Evolutionary conservation across 2,888 invertebrate species (phyloP).

Genomic region (Gymnosoma rotundatum): DNA sequence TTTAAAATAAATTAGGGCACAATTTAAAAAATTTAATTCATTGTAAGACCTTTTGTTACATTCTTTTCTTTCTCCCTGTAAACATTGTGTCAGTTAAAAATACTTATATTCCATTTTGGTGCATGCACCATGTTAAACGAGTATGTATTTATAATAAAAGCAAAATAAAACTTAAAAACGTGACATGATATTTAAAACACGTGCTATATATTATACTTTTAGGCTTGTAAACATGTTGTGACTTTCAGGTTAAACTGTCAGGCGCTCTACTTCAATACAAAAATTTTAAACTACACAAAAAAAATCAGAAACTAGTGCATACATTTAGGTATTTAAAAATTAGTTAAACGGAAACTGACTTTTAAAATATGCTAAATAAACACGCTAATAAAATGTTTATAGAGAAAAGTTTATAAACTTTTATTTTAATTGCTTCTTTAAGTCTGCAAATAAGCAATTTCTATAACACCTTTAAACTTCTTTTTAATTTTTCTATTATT

Average conservation of each 20-base stretch:
- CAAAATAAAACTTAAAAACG: slow-evolving; percentile 56
- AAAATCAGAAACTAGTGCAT: not conserved
- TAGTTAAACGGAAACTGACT: not conserved
- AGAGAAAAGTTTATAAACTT: no score
- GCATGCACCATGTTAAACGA: slow-evolving; percentile 32
- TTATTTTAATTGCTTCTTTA: not conserved
- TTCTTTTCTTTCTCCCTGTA: not conserved
- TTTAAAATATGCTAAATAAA: not conserved
- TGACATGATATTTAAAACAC: slow-evolving; percentile 67
- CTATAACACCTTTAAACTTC: not conserved
- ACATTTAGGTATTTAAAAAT: slow-evolving; percentile 4
- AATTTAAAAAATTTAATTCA: no score
- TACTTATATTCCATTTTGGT: not conserved
- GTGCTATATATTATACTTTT: slow-evolving; percentile 50
- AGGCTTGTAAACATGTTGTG: not conserved
- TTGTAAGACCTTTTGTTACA: no score
- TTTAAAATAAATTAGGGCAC: no score
- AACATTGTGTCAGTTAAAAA: not conserved
- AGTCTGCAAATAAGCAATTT: not conserved
- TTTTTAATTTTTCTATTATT: not conserved
- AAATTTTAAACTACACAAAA: not conserved
- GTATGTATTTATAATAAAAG: slow-evolving; percentile 16
- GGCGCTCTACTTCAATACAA: slow-evolving; percentile 18
- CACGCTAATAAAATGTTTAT: not conserved
- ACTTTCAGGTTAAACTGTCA: slow-evolving; percentile 41